These are phyloP conservation scores for Phortica magna DNA, from an alignment of 2,888 invertebrate species.

Conservation along the genomic window DNA sequence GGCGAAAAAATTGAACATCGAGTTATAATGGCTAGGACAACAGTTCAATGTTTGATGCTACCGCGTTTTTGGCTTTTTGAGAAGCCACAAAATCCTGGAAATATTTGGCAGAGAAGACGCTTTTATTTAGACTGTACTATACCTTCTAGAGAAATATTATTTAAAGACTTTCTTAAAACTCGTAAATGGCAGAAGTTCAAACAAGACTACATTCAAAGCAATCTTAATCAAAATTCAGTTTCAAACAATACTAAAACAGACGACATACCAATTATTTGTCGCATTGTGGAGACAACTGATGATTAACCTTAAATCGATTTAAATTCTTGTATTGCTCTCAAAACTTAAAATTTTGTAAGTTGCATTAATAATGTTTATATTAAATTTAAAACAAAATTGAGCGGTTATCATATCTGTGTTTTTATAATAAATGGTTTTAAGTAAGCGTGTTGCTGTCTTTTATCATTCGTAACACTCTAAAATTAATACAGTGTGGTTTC, in stretches of 20 bases:
- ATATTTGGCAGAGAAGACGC: slow-evolving; percentile 75
- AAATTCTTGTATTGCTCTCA: no score
- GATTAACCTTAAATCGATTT: no score
- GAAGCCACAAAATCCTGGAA: slow-evolving; percentile 76
- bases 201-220: slow-evolving; percentile 58
- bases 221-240: slow-evolving; percentile 46
- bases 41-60: slow-evolving; percentile 83
- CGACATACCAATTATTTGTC: slow-evolving; percentile 76
- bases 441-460: no score
- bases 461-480: no score
- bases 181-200: slow-evolving; percentile 74
- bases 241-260: slow-evolving; percentile 61
- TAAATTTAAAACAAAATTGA: no score
- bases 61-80: slow-evolving; percentile 85
- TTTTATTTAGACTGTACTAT: slow-evolving; percentile 72
- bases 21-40: slow-evolving; percentile 82
- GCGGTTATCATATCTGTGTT: no score
- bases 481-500: no score
- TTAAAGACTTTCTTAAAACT: slow-evolving; percentile 67
- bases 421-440: no score
- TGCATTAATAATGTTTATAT: no score
- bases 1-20: slow-evolving; percentile 85
- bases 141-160: slow-evolving; percentile 72
- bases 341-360: no score
- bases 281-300: slow-evolving; percentile 67